Conservation (phyloP, 2,888 invertebrate genomes). For the Athetis lepigone region DNA sequence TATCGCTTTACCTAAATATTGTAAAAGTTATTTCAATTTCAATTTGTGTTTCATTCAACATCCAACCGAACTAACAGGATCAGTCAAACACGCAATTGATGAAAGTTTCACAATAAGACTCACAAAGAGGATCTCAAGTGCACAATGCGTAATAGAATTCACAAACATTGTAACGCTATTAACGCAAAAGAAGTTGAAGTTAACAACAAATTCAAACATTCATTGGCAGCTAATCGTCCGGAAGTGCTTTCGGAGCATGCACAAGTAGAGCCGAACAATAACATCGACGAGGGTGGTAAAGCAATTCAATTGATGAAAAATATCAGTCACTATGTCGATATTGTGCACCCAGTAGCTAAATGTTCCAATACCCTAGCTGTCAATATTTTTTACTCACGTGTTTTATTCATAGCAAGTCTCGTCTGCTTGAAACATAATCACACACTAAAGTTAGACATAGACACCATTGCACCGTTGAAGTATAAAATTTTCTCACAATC, state of each 20-base stretch:
- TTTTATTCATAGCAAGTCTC: slow-evolving; percentile 87
- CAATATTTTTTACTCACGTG: slow-evolving; percentile 80
- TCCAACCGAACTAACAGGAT: slow-evolving; percentile 75
- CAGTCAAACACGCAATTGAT: slow-evolving; percentile 82
- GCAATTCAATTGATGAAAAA: slow-evolving; percentile 55
- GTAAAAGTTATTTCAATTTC: slow-evolving; percentile 9
- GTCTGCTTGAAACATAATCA: slow-evolving; percentile 81
- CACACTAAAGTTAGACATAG: slow-evolving; percentile 83
- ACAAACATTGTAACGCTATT: slow-evolving; percentile 89
- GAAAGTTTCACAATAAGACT: slow-evolving; percentile 78
- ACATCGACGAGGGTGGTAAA: slow-evolving; percentile 83
- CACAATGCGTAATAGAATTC: slow-evolving; percentile 90
- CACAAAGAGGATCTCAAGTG: slow-evolving; percentile 76
- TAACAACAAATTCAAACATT: slow-evolving; percentile 90
- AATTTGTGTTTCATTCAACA: slow-evolving; percentile 28
- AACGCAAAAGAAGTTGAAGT: slow-evolving; percentile 89
- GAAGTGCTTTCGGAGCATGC: slow-evolving; percentile 87
- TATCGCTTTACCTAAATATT: background rate
- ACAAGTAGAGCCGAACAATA: slow-evolving; percentile 81
- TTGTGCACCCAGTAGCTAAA: slow-evolving; percentile 43
- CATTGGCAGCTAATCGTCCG: slow-evolving; percentile 87
- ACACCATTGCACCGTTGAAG: slow-evolving; percentile 79
- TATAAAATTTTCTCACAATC: slow-evolving; percentile 89
- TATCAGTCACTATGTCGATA: slow-evolving; percentile 62
- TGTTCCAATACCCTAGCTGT: slow-evolving; percentile 49